phyloP scores from a whole-genome alignment of 2,888 invertebrate genomes.

The Tetranychus piercei region DNA sequence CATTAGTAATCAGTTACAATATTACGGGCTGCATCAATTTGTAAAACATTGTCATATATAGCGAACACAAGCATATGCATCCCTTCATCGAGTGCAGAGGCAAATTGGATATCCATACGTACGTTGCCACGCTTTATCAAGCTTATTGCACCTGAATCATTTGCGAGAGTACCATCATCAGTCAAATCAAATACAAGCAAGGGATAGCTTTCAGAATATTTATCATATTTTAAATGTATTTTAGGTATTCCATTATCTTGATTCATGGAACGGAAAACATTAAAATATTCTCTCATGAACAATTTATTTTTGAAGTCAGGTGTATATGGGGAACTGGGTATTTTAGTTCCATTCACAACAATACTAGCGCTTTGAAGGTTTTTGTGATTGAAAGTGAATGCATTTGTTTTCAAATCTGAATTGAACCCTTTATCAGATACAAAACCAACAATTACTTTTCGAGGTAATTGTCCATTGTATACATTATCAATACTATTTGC shows the following conservation, averaged over 20 bases:
- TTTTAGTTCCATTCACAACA: too few relatives aligned
- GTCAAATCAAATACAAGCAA: background rate
- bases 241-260: background rate
- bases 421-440: background rate
- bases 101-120: background rate
- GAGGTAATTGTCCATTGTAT: slow-evolving; percentile 5
- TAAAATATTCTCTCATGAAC: background rate
- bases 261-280: background rate
- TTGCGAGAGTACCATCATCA: background rate
- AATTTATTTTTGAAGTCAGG: too few relatives aligned
- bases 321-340: too few relatives aligned
- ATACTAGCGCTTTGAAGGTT: background rate
- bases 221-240: background rate
- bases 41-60: background rate
- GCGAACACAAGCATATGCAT: background rate
- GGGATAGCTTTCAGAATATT: background rate
- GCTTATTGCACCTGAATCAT: background rate
- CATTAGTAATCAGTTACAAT: too few relatives aligned
- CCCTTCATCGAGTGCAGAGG: background rate
- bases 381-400: background rate
- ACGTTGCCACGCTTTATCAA: background rate
- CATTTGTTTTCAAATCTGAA: background rate
- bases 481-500: background rate
- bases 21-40: too few relatives aligned
- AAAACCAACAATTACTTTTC: background rate